Conservation (phyloP, 2,888 invertebrate species). For the Xestobium rufovillosum region DNA sequence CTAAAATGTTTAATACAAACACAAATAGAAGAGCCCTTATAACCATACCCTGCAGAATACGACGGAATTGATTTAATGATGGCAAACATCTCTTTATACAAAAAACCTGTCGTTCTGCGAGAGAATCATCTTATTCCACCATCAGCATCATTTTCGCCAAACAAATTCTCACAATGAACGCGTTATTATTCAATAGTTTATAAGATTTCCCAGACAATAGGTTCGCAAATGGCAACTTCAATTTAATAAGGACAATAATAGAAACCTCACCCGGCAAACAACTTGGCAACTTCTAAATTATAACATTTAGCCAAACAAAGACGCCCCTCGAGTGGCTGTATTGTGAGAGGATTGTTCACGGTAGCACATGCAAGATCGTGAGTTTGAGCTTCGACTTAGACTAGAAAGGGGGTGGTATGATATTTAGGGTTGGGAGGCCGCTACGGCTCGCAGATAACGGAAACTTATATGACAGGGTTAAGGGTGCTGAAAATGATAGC, state of each 20-base stretch:
- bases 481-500: constrained; percentile 46
- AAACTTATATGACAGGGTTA: constrained; percentile 47
- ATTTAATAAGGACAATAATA: constrained; percentile 44
- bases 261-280: constrained; percentile 42
- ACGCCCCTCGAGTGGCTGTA: constrained; percentile 36
- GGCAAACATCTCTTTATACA: no score
- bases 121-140: no score
- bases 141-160: no score
- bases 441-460: constrained; percentile 37
- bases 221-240: constrained; percentile 42
- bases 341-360: constrained; percentile 28
- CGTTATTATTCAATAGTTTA: constrained; percentile 42
- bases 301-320: constrained; percentile 44
- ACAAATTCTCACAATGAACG: constrained; percentile 30
- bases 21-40: no score
- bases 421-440: constrained; percentile 1
- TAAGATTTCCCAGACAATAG: constrained; percentile 43
- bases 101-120: no score
- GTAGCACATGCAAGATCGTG: not conserved
- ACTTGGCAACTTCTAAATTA: constrained; percentile 44
- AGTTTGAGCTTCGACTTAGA: constrained; percentile 4
- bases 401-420: constrained; percentile 1
- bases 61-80: no score
- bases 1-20: no score
- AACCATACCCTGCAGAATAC: no score